Conservation (phyloP, 2,888 invertebrate genomes). For the Serrognathus titanus region DNA sequence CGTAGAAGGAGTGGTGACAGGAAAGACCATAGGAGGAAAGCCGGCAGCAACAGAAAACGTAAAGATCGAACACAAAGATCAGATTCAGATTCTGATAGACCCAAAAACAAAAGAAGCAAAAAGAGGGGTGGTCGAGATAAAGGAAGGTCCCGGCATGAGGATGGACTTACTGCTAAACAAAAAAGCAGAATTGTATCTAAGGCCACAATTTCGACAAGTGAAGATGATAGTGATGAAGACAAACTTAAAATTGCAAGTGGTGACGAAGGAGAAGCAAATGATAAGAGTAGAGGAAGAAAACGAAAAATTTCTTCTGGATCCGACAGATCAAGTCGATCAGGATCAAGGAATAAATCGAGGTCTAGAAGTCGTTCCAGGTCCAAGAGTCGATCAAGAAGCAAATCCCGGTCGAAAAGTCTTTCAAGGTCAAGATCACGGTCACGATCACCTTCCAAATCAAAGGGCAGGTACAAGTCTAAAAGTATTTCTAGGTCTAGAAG, state of each 20-base stretch:
- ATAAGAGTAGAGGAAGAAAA: constrained; percentile 52
- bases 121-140: constrained; percentile 39
- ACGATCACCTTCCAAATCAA: constrained; percentile 32
- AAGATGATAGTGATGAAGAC: constrained; percentile 65
- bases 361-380: constrained; percentile 46
- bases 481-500: constrained; percentile 43
- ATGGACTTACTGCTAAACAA: constrained; percentile 78
- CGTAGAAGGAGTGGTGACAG: constrained; percentile 39
- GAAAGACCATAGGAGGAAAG: constrained; percentile 41
- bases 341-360: constrained; percentile 47
- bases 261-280: constrained; percentile 50
- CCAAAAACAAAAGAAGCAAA: constrained; percentile 58
- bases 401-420: constrained; percentile 41
- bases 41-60: constrained; percentile 45
- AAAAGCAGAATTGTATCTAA: constrained; percentile 88
- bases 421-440: constrained; percentile 42
- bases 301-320: constrained; percentile 63
- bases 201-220: constrained; percentile 90
- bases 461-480: constrained; percentile 25
- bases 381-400: constrained; percentile 48
- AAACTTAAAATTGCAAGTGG: constrained; percentile 57
- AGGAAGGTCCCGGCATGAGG: constrained; percentile 47
- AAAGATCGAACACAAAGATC: constrained; percentile 37
- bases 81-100: constrained; percentile 63
- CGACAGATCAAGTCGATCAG: constrained; percentile 49